phyloP scores from a whole-genome alignment of 2,113 vertebrate genomes.

The Pteruthius melanotis region DNA sequence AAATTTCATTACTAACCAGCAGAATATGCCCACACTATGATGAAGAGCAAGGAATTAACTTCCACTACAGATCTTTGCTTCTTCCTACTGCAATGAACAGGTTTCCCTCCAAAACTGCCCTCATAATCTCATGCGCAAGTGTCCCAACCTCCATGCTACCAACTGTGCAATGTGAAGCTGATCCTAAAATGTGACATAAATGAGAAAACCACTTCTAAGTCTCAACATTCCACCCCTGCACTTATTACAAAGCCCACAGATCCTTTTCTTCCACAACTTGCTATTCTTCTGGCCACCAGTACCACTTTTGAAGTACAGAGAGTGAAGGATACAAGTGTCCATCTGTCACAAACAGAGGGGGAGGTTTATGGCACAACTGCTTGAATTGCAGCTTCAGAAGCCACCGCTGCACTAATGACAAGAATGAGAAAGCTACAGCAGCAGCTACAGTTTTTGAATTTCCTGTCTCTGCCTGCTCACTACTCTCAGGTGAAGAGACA shows the following conservation, averaged over 20 bases:
- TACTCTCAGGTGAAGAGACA: background rate
- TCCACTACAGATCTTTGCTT: background rate
- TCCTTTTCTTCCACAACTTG: background rate
- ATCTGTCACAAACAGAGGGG: background rate
- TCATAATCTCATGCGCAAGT: background rate
- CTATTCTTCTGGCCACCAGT: background rate
- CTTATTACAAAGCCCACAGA: background rate
- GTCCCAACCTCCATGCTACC: background rate
- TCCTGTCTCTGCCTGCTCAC: background rate
- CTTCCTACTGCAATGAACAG: background rate
- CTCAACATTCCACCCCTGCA: background rate
- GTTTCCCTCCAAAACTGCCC: background rate
- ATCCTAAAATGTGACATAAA: background rate
- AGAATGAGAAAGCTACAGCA: background rate
- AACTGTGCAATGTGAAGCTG: background rate
- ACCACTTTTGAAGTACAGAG: background rate
- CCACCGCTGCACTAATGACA: background rate
- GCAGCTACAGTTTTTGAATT: background rate
- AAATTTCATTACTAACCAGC: background rate
- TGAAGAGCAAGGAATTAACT: background rate
- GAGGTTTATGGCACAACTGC: background rate
- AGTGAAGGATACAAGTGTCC: background rate
- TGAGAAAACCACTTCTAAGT: background rate
- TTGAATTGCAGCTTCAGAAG: background rate
- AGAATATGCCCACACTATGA: background rate